Evolutionary conservation across 2,888 invertebrate species (phyloP), one percentile per base, ranked within the genome.

Genomic region (Mycogona germanica): DNA sequence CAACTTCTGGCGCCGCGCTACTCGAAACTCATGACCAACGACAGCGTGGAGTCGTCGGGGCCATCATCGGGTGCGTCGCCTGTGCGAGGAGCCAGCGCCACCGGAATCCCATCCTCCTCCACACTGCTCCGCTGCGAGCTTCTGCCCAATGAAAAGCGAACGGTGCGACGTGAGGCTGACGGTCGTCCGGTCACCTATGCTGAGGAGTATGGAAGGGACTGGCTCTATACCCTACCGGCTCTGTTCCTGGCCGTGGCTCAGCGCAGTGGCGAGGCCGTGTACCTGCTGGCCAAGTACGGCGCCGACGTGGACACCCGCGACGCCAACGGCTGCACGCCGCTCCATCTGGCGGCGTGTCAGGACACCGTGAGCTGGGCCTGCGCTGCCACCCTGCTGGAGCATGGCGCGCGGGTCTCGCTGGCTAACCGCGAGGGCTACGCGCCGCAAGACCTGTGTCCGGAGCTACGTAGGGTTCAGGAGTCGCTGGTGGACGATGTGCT

Each of bases 291-390:
- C 47, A 73, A 75, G 57, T 73, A 74, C 63, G 78, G 77, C 32
- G 78, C 77, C 1, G 62, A 69, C 53, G 67, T 71, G 2, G 70
- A 75, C 62, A 66, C 71, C 45, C 71, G 72, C 64, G 78, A 78
- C 63, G 65, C 67, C 23, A 69, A 73, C 56, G 77, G 77, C 21
- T 75, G 76, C 63, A 75, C 77, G 17, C 76, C 78, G 1, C 67
- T 78, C 21, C 77, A 78, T 64, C 64, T 78, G 50, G 75, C 76
- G 26, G 74, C 75, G 40, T 70, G 74, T 54, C 73, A 74, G 60
- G 70, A 72, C n/a, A 73, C 72, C 55, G 71, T 75, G 49, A 73
- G 73, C 44, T 73, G 74, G 72, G 73, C 75, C 55, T 73, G 73
- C 60, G 71, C 74, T 44, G 66, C 72, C 41, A 69, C 71, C 58